Evolutionary conservation across 2,113 vertebrate genomes (phyloP), one percentile per base, ranked within the genome.

Genomic region (Amblyopsis rosae): DNA sequence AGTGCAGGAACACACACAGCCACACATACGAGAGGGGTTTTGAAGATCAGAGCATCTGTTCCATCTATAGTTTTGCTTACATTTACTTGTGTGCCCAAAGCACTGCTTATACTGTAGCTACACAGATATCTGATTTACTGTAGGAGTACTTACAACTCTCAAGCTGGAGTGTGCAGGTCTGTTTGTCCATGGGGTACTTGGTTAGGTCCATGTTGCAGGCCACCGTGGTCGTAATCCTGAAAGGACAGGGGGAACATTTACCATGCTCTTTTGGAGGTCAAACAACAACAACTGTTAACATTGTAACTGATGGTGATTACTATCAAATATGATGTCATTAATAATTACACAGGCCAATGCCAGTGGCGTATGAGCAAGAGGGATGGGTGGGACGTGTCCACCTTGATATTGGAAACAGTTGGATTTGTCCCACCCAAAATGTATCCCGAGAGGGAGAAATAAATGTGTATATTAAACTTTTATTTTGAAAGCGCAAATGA

Each of bases 181-280:
- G 95, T 73, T 95, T 96, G 90, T 96, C 95, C 95, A 96, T 96
- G 0, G 95, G 95, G 58, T 96, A 97, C 83, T 97, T 97, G 55
- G 94, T 96, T 78, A 97, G 89, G 73, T 96, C 95, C 95, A 96
- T 97, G 86, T 93, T 96, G 88, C 95, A 96, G 7, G 95, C 93
- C 84, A 96, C 95, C 4, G 95, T 96, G 47, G 95, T 93, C 12
- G 95, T 96, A 76, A 96, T 95, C 90, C 95, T 96, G 70, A 6
- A 78, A 26, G 73, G 62, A 71, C 51, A 6, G 63, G 12, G 63
- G 6, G 41, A 17, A 41, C 35, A 41, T 41, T 5, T 41, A 5
- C 7, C 35, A 6, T 41, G 35, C 35, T 5, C 5, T 6, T 41
- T 41, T 41, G 35, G 35, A 41, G 35, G 35, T 41, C 5, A 41